Evolutionary conservation across 1,140 invertebrate genomes (phyloP).

Genomic region (Potamilus streckersoni): DNA sequence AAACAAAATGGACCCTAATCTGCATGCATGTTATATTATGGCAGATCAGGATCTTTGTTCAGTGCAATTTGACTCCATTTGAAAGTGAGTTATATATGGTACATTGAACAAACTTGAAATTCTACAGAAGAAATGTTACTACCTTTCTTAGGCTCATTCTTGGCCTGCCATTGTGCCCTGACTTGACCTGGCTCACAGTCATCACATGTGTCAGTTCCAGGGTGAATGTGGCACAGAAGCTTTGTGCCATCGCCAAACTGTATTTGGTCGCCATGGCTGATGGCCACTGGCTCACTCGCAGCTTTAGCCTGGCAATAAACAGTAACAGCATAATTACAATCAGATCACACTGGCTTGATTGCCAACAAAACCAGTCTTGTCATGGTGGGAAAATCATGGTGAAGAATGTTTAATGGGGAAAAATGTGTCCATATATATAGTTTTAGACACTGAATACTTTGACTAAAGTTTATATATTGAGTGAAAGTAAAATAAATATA

Average conservation of each 20-base stretch:
- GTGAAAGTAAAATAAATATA: too few species aligned
- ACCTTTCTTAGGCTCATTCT: conserved; percentile 14
- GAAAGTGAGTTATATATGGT: too few species aligned
- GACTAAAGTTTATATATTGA: neutral
- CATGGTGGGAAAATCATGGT: neutral
- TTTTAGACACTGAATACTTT: neutral
- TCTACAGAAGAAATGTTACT: neutral
- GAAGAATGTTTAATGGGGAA: neutral
- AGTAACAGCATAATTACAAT: neutral
- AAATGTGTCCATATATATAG: neutral
- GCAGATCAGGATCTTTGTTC: too few species aligned
- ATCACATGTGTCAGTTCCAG: conserved; percentile 85
- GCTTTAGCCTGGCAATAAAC: conserved; percentile 72
- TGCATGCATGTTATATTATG: too few species aligned
- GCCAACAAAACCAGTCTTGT: neutral
- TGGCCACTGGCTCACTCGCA: conserved; percentile 72
- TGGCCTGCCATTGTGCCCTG: conserved; percentile 47
- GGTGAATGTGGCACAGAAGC: conserved; percentile 88
- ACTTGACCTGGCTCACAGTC: conserved; percentile 89
- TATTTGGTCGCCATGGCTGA: conserved; percentile 81
- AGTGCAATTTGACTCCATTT: too few species aligned
- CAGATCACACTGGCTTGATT: too few species aligned
- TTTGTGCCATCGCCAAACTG: conserved; percentile 76
- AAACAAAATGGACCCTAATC: too few species aligned
- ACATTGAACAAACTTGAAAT: too few species aligned